Conservation (phyloP, 1,140 invertebrate species). For the Apis laboriosa region DNA sequence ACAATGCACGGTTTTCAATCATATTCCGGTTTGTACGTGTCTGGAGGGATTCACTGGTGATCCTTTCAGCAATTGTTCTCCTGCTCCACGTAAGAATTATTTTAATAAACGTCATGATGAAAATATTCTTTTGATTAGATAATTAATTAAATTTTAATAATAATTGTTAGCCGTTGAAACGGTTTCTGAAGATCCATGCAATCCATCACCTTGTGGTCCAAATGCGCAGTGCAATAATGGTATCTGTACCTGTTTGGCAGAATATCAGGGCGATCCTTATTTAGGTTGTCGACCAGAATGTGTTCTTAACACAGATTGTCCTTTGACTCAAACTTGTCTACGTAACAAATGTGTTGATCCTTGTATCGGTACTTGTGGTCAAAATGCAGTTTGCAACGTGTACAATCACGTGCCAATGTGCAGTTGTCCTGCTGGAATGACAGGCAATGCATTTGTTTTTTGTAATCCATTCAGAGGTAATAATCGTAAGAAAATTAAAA, state of each 20-base stretch:
- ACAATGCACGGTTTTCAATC: slow-evolving; percentile 86
- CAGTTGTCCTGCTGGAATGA: slow-evolving; percentile 85
- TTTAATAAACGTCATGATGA: too few species aligned
- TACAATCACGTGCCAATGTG: slow-evolving; percentile 88
- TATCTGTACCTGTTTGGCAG: slow-evolving; percentile 80
- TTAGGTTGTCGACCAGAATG: slow-evolving; percentile 79
- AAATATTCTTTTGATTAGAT: not conserved
- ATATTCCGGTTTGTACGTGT: slow-evolving; percentile 90
- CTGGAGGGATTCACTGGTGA: slow-evolving; percentile 82
- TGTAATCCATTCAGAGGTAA: slow-evolving; percentile 75
- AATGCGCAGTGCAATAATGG: slow-evolving; percentile 83
- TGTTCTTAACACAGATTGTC: slow-evolving; percentile 78
- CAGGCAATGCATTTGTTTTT: slow-evolving; percentile 84
- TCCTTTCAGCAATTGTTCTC: slow-evolving; percentile 78
- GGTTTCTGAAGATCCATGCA: slow-evolving; percentile 75
- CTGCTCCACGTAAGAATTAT: slow-evolving; percentile 62
- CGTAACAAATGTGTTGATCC: slow-evolving; percentile 78
- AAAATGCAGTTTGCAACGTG: slow-evolving; percentile 88
- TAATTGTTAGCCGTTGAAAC: slow-evolving; percentile 40
- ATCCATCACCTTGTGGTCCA: slow-evolving; percentile 82
- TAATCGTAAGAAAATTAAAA: too few species aligned
- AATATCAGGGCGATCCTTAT: slow-evolving; percentile 83
- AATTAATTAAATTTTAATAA: too few species aligned
- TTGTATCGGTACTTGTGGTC: slow-evolving; percentile 82
- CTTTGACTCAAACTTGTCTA: slow-evolving; percentile 73